Evolutionary conservation across 2,113 vertebrate species (phyloP), one percentile per base, ranked within the genome.

Genomic region (Chelonoidis abingdonii): DNA sequence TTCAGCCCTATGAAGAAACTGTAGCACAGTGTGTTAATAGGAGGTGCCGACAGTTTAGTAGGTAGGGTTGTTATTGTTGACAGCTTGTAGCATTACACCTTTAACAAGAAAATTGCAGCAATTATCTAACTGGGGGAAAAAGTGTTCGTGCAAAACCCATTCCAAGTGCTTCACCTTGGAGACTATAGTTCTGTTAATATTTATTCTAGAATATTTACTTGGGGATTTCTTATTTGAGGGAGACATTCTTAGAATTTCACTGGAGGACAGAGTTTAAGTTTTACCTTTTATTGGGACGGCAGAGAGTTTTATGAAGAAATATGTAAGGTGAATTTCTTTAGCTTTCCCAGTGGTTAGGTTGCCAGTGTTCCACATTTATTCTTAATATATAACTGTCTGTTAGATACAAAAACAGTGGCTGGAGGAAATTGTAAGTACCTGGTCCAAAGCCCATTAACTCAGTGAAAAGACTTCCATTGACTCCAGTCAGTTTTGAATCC

Each of bases 31-130:
- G 95, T 93, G 95, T 83, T 89, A 75, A 86, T 17, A 84, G 89
- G 94, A 96, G 96, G 93, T 25, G 95, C 44, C 96, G 93, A 96
- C 88, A 93, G 95, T 91, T 82, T 1, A 57, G 94, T 11, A 75
- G 95, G 97, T 81, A 83, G 92, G 87, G 93, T 92, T 1, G 1
- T 86, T 1, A 79, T 84, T 84, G 91, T 94, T 78, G 96, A 95
- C 94, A 97, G 96, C 94, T 96, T 4, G n/a, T 80, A 65, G 89
- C 0, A 0, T 93, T 76, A 14, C 95, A 95, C 95, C 93, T 96
- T 96, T 52, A 52, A 84, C 1, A 2, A 87, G 83, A 94, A 90
- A 94, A 93, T 5, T 35, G 78, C 3, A 0, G 86, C 93, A 80
- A 38, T 91, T 89, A 84, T 92, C 96, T 75, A 91, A 88, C 41